phyloP scores from a whole-genome alignment of 53 echinoderm and acorn worm species.

The Glandiceps talaboti region DNA sequence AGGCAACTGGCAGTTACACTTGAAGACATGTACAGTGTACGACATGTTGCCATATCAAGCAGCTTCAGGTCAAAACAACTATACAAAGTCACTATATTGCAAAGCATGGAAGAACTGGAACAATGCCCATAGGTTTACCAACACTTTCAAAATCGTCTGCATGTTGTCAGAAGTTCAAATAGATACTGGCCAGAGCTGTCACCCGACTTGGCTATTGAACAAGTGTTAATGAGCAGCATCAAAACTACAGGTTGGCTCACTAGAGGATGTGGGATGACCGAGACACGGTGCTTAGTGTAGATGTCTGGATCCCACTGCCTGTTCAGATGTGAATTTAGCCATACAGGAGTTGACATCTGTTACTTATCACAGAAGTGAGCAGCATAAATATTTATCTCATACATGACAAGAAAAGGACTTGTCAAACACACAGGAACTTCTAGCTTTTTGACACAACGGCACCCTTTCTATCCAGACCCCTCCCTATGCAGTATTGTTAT shows the following conservation, averaged over 20 bases:
- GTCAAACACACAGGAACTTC: constrained; percentile 2
- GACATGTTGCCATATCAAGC: constrained; percentile 10
- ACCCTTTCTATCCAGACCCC: constrained; percentile 25
- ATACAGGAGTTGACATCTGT: neutral
- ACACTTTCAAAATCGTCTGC: constrained; percentile 1
- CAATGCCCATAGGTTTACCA: constrained; percentile 8
- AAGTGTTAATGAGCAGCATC: constrained; percentile 17
- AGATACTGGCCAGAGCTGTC: constrained; percentile 24
- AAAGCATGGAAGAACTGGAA: constrained; percentile 6
- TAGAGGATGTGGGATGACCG: constrained; percentile 37
- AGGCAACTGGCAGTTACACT: constrained; percentile 35
- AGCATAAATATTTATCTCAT: neutral
- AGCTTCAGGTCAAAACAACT: constrained; percentile 21
- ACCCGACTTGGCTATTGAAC: constrained; percentile 16
- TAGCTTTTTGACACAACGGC: constrained; percentile 8
- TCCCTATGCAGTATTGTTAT: constrained; percentile 20
- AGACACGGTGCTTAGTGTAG: neutral
- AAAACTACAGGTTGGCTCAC: constrained; percentile 20
- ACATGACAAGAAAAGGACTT: constrained; percentile 6
- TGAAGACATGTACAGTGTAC: neutral
- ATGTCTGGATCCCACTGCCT: neutral
- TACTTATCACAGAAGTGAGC: neutral
- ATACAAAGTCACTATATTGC: constrained; percentile 19
- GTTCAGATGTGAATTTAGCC: neutral
- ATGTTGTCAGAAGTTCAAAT: constrained; percentile 16